Conservation (phyloP, 2,113 vertebrate genomes). For the Patagioenas fasciata region DNA sequence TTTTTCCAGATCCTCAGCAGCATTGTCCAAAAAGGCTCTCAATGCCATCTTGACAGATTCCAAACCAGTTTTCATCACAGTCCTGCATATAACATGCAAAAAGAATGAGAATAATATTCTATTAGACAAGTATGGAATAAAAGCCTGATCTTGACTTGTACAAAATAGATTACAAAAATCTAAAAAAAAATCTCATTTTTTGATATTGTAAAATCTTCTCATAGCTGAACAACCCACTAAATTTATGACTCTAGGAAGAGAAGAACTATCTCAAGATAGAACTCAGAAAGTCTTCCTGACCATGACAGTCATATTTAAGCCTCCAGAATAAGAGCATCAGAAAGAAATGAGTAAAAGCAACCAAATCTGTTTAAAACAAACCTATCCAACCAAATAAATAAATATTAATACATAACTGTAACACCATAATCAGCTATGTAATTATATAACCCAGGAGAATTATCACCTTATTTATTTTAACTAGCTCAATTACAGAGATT, state of each 20-base stretch:
- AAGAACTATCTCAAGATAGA: not conserved
- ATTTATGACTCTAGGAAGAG: not conserved
- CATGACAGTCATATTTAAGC: not conserved
- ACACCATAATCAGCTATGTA: not conserved
- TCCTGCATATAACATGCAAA: slow-evolving; percentile 72
- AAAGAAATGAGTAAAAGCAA: not conserved
- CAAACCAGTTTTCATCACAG: slow-evolving; percentile 95
- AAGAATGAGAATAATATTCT: not conserved
- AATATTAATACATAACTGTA: not conserved
- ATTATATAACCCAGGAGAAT: not conserved
- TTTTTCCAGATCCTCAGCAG: slow-evolving; percentile 91
- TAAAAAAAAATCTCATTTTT: not conserved
- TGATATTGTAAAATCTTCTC: not conserved
- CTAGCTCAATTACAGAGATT: not conserved
- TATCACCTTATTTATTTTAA: not conserved
- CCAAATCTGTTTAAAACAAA: not conserved
- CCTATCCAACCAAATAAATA: not conserved
- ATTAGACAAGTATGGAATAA: not conserved
- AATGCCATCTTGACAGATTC: slow-evolving; percentile 90
- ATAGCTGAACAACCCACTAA: not conserved
- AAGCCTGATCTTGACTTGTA: not conserved
- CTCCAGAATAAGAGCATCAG: not conserved
- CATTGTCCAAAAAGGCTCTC: slow-evolving; percentile 86
- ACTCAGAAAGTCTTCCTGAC: not conserved
- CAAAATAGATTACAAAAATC: not conserved